Evolutionary conservation across 1,140 invertebrate genomes (phyloP).

Genomic region (Ceratitis capitata): DNA sequence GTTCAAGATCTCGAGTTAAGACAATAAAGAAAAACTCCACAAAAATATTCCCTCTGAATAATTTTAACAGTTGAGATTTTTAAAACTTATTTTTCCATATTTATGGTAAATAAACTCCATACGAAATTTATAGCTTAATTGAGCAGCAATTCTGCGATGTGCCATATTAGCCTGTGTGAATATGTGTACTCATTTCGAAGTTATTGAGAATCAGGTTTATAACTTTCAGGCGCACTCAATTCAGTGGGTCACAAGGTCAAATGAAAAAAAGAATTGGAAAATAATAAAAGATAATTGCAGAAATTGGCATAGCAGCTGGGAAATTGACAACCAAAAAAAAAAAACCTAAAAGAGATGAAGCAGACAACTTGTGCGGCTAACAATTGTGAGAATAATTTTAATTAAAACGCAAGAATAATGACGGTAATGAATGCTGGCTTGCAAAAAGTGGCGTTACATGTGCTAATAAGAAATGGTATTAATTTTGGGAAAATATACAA

Average conservation of each 20-base stretch:
- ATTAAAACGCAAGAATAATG: constrained; percentile 5
- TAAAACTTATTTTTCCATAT: too few species aligned
- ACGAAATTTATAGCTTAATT: neutral
- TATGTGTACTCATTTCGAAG: neutral
- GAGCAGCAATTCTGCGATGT: too few species aligned
- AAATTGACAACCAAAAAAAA: neutral
- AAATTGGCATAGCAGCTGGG: neutral
- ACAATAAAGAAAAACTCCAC: too few species aligned
- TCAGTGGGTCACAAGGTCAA: constrained; percentile 26
- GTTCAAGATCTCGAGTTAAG: too few species aligned
- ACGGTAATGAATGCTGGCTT: neutral
- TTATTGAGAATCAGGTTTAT: neutral
- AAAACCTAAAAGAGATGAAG: neutral
- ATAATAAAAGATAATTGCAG: neutral
- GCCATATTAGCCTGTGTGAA: too few species aligned
- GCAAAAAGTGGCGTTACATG: neutral
- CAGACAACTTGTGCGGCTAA: neutral
- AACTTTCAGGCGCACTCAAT: neutral
- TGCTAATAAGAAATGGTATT: too few species aligned
- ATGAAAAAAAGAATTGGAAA: neutral
- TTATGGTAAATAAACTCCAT: too few species aligned
- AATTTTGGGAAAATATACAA: too few species aligned
- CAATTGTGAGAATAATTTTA: constrained; percentile 13
- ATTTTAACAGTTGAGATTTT: too few species aligned
- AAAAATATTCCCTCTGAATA: too few species aligned